These are phyloP conservation scores for Paralichthys olivaceus DNA, from an alignment of 2,113 vertebrate species.

Conservation along the genomic window DNA sequence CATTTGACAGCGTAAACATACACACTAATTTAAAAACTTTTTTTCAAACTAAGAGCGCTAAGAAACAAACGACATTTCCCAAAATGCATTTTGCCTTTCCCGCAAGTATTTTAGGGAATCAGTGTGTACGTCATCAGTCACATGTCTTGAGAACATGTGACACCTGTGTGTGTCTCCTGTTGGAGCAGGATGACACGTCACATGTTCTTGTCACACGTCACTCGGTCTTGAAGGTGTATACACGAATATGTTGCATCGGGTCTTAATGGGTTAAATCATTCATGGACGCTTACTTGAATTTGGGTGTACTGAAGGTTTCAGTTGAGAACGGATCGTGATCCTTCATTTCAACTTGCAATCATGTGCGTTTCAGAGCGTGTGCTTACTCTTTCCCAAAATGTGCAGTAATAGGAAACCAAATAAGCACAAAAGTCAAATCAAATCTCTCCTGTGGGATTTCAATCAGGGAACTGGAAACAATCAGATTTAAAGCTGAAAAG, in stretches of 20 bases:
- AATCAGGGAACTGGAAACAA: constrained; percentile 75
- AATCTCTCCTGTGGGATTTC: constrained; percentile 55
- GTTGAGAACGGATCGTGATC: constrained; percentile 7
- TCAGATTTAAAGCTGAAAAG: constrained; percentile 49
- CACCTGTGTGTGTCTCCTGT: too few species aligned
- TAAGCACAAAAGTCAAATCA: constrained; percentile 66
- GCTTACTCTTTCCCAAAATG: constrained; percentile 55
- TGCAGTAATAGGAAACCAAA: constrained; percentile 64
- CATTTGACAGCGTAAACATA: too few species aligned
- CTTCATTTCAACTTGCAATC: constrained; percentile 27
- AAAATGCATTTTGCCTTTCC: too few species aligned
- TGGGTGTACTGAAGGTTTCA: constrained; percentile 43
- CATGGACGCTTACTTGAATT: constrained; percentile 63
- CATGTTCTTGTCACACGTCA: too few species aligned
- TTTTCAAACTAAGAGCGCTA: too few species aligned
- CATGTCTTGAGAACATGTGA: too few species aligned
- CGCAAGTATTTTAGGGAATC: too few species aligned
- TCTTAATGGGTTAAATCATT: constrained; percentile 5
- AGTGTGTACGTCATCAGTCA: too few species aligned
- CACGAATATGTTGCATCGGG: background rate
- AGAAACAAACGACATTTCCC: too few species aligned
- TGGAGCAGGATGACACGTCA: too few species aligned
- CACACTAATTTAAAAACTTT: too few species aligned
- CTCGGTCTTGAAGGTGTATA: too few species aligned
- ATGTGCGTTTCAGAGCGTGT: constrained; percentile 39